Conservation (phyloP, 2,888 invertebrate species). For the Pycnomerus fuliginosus region DNA sequence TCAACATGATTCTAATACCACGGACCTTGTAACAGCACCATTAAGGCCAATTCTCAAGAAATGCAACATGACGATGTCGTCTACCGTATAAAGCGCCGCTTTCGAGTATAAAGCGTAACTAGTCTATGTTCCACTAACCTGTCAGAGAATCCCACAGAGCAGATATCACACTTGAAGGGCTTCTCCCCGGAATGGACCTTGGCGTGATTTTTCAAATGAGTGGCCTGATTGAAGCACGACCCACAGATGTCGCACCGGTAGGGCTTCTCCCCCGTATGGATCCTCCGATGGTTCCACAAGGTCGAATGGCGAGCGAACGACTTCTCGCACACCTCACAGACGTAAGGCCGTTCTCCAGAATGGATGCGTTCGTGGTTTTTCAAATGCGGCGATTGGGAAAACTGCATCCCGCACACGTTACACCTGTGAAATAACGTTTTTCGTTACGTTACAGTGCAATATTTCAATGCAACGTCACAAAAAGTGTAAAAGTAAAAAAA, state of each 20-base stretch:
- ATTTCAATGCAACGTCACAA: too few relatives aligned
- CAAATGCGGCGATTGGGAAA: constrained; percentile 84
- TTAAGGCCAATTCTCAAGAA: too few relatives aligned
- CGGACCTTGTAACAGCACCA: too few relatives aligned
- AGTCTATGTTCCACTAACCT: too few relatives aligned
- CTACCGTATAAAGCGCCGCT: too few relatives aligned
- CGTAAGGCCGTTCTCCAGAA: constrained; percentile 84
- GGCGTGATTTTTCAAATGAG: constrained; percentile 85
- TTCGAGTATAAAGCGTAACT: too few relatives aligned
- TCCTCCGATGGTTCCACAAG: constrained; percentile 84
- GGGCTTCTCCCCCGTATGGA: constrained; percentile 86
- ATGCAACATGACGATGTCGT: too few relatives aligned
- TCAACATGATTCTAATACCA: too few relatives aligned
- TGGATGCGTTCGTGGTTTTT: constrained; percentile 88
- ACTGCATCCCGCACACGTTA: constrained; percentile 87
- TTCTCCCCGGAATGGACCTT: constrained; percentile 82
- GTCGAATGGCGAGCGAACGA: constrained; percentile 87
- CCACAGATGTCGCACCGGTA: constrained; percentile 86
- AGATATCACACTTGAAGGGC: constrained; percentile 80
- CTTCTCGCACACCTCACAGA: constrained; percentile 87
- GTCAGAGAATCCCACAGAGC: constrained; percentile 84
- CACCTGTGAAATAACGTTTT: too few relatives aligned
- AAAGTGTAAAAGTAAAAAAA: too few relatives aligned
- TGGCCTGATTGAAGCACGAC: constrained; percentile 88
- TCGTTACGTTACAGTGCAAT: too few relatives aligned